phyloP scores from a whole-genome alignment of 2,888 invertebrate genomes.

The Pharmacophagus antenor region DNA sequence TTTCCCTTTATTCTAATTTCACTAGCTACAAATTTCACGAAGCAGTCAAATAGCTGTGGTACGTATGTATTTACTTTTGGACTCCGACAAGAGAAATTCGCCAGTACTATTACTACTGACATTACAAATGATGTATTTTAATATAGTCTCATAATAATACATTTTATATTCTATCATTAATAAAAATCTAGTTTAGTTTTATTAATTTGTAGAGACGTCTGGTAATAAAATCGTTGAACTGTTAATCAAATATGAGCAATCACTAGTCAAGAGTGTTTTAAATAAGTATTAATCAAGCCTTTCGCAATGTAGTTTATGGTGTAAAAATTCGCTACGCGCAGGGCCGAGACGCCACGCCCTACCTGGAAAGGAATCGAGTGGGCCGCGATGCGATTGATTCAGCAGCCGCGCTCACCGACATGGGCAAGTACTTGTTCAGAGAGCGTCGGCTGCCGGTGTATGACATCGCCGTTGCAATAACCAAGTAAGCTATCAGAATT shows the following conservation, averaged over 20 bases:
- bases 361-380: conserved; percentile 95
- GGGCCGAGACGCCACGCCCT: conserved; percentile 97
- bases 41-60: too few relatives aligned
- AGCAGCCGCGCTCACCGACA: conserved; percentile 95
- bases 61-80: too few relatives aligned
- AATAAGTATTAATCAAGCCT: not conserved
- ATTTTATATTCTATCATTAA: not conserved
- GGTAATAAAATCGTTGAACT: not conserved
- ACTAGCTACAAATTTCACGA: too few relatives aligned
- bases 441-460: conserved; percentile 96
- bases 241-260: not conserved
- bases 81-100: too few relatives aligned
- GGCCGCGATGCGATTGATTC: conserved; percentile 97
- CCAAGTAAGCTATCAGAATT: conserved; percentile 89
- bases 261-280: not conserved
- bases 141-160: too few relatives aligned
- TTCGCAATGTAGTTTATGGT: not conserved
- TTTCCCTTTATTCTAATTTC: too few relatives aligned
- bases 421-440: conserved; percentile 98
- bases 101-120: too few relatives aligned
- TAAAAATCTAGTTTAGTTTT: not conserved
- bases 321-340: conserved; percentile 54
- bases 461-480: conserved; percentile 97
- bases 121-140: too few relatives aligned
- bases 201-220: too few relatives aligned